phyloP scores from a whole-genome alignment of 2,113 vertebrate species.

The Gasterosteus aculeatus region DNA sequence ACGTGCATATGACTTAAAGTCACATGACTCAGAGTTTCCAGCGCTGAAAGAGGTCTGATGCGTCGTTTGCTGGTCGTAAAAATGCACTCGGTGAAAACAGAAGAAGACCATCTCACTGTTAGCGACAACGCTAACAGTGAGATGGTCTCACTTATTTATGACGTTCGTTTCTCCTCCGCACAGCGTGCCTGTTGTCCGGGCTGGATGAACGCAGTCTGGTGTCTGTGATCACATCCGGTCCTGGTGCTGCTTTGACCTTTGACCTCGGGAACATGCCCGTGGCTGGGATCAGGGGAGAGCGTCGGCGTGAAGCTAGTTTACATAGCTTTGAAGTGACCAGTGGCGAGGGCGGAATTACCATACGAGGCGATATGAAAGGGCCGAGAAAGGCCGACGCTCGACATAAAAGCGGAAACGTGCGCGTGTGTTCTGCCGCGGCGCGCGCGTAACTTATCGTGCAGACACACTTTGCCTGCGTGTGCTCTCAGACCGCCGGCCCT shows the following conservation, averaged over 20 bases:
- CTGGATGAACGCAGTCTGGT: too few relatives aligned
- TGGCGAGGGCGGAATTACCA: constrained; percentile 68
- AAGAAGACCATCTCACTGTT: too few relatives aligned
- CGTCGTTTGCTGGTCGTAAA: too few relatives aligned
- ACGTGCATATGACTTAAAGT: background rate
- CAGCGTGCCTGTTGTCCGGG: too few relatives aligned
- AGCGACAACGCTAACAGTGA: too few relatives aligned
- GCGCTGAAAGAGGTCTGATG: too few relatives aligned
- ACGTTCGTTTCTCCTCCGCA: too few relatives aligned
- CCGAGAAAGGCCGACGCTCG: constrained; percentile 46
- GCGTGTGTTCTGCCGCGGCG: constrained; percentile 1
- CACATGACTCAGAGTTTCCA: too few relatives aligned
- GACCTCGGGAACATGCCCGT: background rate
- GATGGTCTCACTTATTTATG: too few relatives aligned
- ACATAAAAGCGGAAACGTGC: constrained; percentile 60
- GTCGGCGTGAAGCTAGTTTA: constrained; percentile 46
- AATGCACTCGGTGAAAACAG: too few relatives aligned
- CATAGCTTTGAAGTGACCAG: constrained; percentile 69
- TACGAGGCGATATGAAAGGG: constrained; percentile 70
- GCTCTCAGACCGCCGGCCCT: constrained; percentile 58
- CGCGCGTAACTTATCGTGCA: constrained; percentile 58
- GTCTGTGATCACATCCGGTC: too few relatives aligned
- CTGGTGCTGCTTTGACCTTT: too few relatives aligned
- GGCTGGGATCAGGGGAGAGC: constrained; percentile 16
- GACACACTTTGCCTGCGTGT: constrained; percentile 59